Conservation (phyloP, 2,888 invertebrate genomes). For the Caradrina clavipalpis region DNA sequence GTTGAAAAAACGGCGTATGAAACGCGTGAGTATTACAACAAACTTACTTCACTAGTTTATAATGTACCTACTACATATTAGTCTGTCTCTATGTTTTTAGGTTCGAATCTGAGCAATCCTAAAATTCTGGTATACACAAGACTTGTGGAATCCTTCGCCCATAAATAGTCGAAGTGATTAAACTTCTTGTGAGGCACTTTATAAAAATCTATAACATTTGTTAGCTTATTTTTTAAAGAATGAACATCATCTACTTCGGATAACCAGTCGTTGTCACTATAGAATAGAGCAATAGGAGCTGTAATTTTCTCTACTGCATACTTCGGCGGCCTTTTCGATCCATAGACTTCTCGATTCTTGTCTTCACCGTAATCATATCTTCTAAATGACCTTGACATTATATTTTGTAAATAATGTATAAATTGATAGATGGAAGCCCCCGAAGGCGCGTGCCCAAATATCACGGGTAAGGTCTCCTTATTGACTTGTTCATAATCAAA, state of each 20-base stretch:
- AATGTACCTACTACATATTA: background rate
- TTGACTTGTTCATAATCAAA: slow-evolving; percentile 64
- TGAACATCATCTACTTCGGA: slow-evolving; percentile 57
- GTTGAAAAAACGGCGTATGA: no score
- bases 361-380: slow-evolving; percentile 64
- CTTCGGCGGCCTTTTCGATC: slow-evolving; percentile 53
- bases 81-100: background rate
- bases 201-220: slow-evolving; percentile 60
- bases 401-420: slow-evolving; percentile 68
- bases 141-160: slow-evolving; percentile 60
- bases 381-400: slow-evolving; percentile 61
- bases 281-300: slow-evolving; percentile 61
- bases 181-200: slow-evolving; percentile 57
- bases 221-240: slow-evolving; percentile 52
- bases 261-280: slow-evolving; percentile 66
- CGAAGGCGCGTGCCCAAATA: slow-evolving; percentile 68
- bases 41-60: no score
- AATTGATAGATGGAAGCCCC: slow-evolving; percentile 86
- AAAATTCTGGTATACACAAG: slow-evolving; percentile 55
- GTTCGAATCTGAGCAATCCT: slow-evolving; percentile 35
- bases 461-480: slow-evolving; percentile 44
- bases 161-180: slow-evolving; percentile 69
- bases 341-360: slow-evolving; percentile 61
- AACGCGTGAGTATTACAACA: no score
- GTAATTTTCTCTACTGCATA: slow-evolving; percentile 63